These are phyloP conservation scores for Gymnobelideus leadbeateri DNA, from an alignment of 2,113 vertebrate genomes.

Conservation along the genomic window DNA sequence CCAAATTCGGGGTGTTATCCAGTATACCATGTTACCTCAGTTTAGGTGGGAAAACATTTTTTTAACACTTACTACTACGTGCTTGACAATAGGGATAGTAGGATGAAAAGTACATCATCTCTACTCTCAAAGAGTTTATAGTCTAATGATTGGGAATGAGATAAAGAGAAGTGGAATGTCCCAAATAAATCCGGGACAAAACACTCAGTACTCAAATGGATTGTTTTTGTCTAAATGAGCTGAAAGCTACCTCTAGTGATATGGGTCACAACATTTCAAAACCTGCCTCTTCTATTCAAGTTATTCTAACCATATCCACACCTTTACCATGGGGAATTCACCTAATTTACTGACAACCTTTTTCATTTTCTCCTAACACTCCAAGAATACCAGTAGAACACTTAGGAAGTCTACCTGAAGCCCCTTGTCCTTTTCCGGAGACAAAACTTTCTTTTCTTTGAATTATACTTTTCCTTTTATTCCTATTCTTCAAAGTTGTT, in stretches of 20 bases:
- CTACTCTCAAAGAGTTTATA: not conserved
- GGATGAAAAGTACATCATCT: not conserved
- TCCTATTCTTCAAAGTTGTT: not conserved
- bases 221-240: not conserved
- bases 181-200: not conserved
- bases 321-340: not conserved
- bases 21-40: not conserved
- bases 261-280: not conserved
- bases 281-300: not conserved
- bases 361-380: not conserved
- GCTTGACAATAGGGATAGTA: not conserved
- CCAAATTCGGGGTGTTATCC: not conserved
- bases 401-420: not conserved
- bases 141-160: not conserved
- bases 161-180: not conserved
- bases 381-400: not conserved
- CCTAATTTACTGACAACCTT: not conserved
- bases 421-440: not conserved
- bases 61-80: not conserved
- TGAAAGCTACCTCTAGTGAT: not conserved
- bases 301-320: not conserved
- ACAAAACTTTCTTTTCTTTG: not conserved
- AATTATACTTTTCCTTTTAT: not conserved
- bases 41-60: not conserved
- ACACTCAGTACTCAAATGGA: not conserved